phyloP scores from a whole-genome alignment of 1,140 invertebrate species.

The Cyclina sinensis region DNA sequence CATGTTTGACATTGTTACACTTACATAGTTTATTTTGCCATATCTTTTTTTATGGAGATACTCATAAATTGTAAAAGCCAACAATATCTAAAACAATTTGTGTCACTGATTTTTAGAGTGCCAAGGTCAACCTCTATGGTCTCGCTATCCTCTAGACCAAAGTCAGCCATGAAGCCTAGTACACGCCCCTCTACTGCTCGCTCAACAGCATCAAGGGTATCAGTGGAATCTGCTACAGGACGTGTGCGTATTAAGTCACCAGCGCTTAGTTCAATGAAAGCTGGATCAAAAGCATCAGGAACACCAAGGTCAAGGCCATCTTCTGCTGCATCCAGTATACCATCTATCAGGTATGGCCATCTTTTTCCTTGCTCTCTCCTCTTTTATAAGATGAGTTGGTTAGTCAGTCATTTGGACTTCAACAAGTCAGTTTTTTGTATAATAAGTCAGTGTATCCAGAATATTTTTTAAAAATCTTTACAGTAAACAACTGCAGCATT shows the following conservation, averaged over 20 bases:
- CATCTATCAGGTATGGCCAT: constrained; percentile 13
- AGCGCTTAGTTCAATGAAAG: constrained; percentile 12
- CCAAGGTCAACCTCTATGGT: background rate
- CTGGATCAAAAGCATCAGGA: background rate
- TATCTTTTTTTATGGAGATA: no score
- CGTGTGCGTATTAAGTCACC: constrained; percentile 45
- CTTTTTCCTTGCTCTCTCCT: no score
- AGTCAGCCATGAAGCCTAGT: constrained; percentile 21
- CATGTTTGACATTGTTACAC: no score
- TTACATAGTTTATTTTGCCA: no score
- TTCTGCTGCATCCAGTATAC: constrained; percentile 39
- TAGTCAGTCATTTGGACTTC: no score
- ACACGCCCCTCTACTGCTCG: constrained; percentile 65
- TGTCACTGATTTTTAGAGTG: background rate
- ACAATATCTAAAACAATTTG: no score
- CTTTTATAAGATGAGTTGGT: no score
- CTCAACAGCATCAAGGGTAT: constrained; percentile 36
- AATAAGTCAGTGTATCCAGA: no score
- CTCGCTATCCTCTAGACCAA: constrained; percentile 33
- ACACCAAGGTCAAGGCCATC: constrained; percentile 58
- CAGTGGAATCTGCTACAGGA: constrained; percentile 47
- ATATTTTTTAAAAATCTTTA: no score
- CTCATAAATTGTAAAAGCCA: no score
- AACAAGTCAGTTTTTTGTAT: no score
- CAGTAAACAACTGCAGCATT: no score